A percentile compares a stretch with the other conserved stretches of the same genome.
Evolutionary conservation across 2,797 vertebrate genomes (phyloP).

Genomic region (Danio albolineatus): DNA sequence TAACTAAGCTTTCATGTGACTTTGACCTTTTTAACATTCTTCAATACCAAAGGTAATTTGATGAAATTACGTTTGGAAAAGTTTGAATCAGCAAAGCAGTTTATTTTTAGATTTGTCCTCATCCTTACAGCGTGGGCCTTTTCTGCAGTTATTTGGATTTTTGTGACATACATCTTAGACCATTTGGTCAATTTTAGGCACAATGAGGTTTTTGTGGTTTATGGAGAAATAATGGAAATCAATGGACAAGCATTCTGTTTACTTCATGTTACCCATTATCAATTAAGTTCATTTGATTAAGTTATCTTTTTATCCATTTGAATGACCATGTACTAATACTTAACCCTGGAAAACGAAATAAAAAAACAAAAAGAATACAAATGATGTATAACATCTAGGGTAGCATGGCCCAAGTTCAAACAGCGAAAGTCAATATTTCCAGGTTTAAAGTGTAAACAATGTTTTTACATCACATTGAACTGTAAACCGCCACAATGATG

Average conservation of each 20-base stretch:
- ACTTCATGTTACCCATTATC: not conserved
- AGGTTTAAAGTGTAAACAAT: not conserved
- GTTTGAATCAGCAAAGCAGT: no score
- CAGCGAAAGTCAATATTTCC: not conserved
- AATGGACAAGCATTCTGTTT: not conserved
- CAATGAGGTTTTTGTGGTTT: no score
- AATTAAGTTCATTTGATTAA: not conserved
- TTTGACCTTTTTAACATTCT: no score
- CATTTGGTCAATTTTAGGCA: no score
- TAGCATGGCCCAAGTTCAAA: not conserved
- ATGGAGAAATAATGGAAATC: not conserved
- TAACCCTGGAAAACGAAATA: not conserved
- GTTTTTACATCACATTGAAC: not conserved
- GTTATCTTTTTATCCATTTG: not conserved
- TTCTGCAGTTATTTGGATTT: no score
- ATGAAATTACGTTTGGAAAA: no score
- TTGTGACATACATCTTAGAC: no score
- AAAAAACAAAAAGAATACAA: not conserved
- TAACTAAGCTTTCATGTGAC: no score
- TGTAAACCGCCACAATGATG: not conserved
- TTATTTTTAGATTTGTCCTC: no score
- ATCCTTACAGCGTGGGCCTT: no score
- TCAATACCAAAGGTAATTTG: no score
- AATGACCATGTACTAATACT: not conserved
- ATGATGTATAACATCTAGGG: no score